Base-by-base conservation (phyloP, 2,797 vertebrate species). In the Molothrus ater region DNA sequence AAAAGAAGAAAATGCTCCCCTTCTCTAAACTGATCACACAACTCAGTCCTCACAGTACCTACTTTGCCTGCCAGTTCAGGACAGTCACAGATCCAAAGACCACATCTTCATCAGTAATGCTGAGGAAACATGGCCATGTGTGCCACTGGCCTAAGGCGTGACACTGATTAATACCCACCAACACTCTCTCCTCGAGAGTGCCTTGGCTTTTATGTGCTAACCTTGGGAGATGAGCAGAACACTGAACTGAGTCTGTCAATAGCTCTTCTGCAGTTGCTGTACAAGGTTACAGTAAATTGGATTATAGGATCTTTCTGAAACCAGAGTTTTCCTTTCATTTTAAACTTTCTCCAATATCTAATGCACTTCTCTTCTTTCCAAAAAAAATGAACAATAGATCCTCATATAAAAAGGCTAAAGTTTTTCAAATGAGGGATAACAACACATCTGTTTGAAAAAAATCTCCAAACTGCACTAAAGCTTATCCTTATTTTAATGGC, bases 401-500 rank as follows among this genome's bases (percentile, higher is more conserved):
- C 15, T 61, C 17, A 42, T 86, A 43, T 48, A 70, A 36, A 8
- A 69, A 42, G 38, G 50, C 45, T 51, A 38, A 53, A 56, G 7
- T 25, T 80, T 93, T 91, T 54, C 21, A 74, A 94, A 69, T 26
- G 28, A 57, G 12, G 61, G 29, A 48, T 84, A 92, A 74, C 9
- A 78, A 11, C 6, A 86, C 14, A 48, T 66, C 59, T 31, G 29
- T 83, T 68, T 61, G 28, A 28, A 92, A 80, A 79, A 92, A 86
- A 61, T 78, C 45, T 80, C 76, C 59, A 88, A 86, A 65, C 34
- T 4, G 2, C 68, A 31, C 42, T 74, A 80, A 94, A 90, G 2
- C 15, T 93, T 88, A 66, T 70, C 26, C 45, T 48, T 80, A 26
- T 78, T 96, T 94, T 86, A 93, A 60, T 72, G 25, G 65, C 47